Base-by-base conservation (phyloP, 2,113 vertebrate genomes). In the Malurus cyaneus region DNA sequence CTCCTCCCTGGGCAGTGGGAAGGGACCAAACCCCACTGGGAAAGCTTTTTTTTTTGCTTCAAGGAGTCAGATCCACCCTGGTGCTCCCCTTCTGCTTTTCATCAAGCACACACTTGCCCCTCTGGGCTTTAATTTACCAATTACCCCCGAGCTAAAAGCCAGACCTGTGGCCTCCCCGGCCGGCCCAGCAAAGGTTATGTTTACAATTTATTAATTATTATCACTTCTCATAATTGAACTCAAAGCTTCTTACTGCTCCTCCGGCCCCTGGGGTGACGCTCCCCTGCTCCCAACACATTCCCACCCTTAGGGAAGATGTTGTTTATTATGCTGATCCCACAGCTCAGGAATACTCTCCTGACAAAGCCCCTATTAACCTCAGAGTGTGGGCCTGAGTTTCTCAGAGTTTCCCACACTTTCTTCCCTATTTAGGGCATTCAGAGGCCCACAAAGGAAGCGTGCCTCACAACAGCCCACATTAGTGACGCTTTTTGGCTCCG, bases 381-480 rank as follows among this genome's bases (percentile, higher is more conserved):
- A 92, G 94, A 96, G 96, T 97, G 96, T 98, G 98, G 98, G 98
- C 98, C 98, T 96, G 98, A 97, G 97, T 97, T 98, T 97, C 97
- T 97, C 97, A 60, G 95, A 95, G 98, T 98, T 98, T 98, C 98
- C 98, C 98, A 98, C 98, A 98, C 98, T 98, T 97, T 95, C 97
- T 90, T 80, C 97, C 96, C 98, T 94, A 98, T 98, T 98, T 97
- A 98, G 93, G 97, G 92, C 97, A 97, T 98, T 98, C 83, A 96
- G 88, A 94, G 94, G 78, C 56, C 92, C 88, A 99, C 98, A 98
- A 98, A 98, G 97, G 98, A 98, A 98, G 98, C 98, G 98, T 99
- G 98, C 98, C 98, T 98, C 98, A 98, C 98, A 98, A 98, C 98
- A 98, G 98, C 98, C 97, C 97, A 95, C 98, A 98, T 99, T 99